Conservation (phyloP, 2,888 invertebrate species). For the Noctuana brunneofusca region DNA sequence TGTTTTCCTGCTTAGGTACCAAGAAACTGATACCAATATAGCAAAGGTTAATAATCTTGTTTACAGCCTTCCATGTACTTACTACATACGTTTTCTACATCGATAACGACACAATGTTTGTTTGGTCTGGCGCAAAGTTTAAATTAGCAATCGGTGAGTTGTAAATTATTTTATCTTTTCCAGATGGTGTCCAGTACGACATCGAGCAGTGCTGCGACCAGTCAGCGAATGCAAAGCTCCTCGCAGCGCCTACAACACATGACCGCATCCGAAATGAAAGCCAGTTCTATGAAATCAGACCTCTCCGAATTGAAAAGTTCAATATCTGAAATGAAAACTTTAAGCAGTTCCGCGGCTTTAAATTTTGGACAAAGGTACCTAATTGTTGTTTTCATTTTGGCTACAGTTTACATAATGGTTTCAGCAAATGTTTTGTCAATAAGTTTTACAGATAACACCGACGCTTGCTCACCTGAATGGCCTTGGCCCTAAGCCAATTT, state of each 20-base stretch:
- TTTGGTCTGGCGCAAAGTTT: slow-evolving; percentile 2
- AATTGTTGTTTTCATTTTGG: slow-evolving; percentile 39
- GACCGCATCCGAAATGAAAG: slow-evolving; percentile 89
- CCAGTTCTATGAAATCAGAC: slow-evolving; percentile 91
- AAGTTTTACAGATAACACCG: slow-evolving; percentile 56
- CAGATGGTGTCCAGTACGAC: slow-evolving; percentile 82
- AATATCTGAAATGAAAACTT: slow-evolving; percentile 93
- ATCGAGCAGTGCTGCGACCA: slow-evolving; percentile 83
- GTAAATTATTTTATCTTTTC: slow-evolving; percentile 33
- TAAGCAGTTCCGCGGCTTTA: slow-evolving; percentile 75
- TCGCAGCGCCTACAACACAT: slow-evolving; percentile 80
- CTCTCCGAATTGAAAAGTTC: slow-evolving; percentile 90
- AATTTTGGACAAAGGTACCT: slow-evolving; percentile 78
- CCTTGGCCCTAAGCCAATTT: slow-evolving; percentile 77
- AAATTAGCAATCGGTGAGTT: slow-evolving; percentile 8
- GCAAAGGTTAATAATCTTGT: slow-evolving; percentile 44
- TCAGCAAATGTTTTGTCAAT: slow-evolving; percentile 54
- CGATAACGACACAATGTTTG: slow-evolving; percentile 26
- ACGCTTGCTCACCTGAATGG: slow-evolving; percentile 76
- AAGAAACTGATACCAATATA: slow-evolving; percentile 36
- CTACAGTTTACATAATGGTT: slow-evolving; percentile 37
- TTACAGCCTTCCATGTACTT: slow-evolving; percentile 35
- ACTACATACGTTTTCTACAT: slow-evolving; percentile 4
- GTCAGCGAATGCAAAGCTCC: slow-evolving; percentile 83
- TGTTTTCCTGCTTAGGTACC: slow-evolving; percentile 15